These are phyloP conservation scores for Aphelenchoides avenae DNA, from an alignment of 1,140 invertebrate species.

Conservation along the genomic window DNA sequence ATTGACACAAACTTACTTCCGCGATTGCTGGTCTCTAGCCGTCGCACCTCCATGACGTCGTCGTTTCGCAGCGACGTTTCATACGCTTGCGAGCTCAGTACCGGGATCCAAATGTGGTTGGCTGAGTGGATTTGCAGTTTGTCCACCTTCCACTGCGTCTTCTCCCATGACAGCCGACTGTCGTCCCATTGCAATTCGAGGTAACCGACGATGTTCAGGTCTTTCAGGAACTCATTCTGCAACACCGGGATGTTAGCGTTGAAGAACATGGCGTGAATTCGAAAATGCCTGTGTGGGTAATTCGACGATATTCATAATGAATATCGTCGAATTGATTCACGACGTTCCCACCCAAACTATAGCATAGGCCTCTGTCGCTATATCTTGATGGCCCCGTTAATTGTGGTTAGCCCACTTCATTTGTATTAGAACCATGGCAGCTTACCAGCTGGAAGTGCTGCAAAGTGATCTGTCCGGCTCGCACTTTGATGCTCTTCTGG, in stretches of 20 bases:
- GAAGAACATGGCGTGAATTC: no score
- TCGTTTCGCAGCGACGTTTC: constrained; percentile 51
- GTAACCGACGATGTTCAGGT: constrained; percentile 54
- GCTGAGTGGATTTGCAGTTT: constrained; percentile 48
- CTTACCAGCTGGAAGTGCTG: constrained; percentile 55
- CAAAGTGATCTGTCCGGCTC: constrained; percentile 47
- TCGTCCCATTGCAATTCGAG: constrained; percentile 53
- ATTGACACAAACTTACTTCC: constrained; percentile 33
- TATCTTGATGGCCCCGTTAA: not conserved
- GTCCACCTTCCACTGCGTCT: constrained; percentile 51
- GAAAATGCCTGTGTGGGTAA: no score
- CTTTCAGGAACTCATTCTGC: constrained; percentile 57
- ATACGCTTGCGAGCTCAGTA: constrained; percentile 40
- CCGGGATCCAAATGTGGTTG: constrained; percentile 52
- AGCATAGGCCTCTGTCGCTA: no score
- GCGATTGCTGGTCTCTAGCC: constrained; percentile 39
- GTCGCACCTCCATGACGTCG: constrained; percentile 53
- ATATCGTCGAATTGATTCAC: no score
- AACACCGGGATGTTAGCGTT: no score
- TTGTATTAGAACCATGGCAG: no score
- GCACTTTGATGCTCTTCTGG: constrained; percentile 30
- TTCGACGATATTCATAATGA: no score
- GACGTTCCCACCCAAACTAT: no score
- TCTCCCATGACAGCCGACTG: constrained; percentile 46
- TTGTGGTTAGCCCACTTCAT: no score